These are phyloP conservation scores for Ptychodera flava DNA, from an alignment of 35 echinoderm and acorn worm species.

Conservation along the genomic window DNA sequence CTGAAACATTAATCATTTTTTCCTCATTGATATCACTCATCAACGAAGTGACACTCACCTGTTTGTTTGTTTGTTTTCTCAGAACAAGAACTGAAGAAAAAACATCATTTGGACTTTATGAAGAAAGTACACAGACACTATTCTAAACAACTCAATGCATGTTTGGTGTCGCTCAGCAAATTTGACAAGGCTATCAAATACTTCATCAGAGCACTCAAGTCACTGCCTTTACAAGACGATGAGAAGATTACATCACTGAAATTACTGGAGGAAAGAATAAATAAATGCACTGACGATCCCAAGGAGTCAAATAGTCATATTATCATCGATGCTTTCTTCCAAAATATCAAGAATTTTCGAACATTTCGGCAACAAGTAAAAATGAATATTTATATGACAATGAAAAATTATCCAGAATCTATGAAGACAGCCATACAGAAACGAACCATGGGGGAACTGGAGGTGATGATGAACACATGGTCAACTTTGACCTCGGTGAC, in stretches of 20 bases:
- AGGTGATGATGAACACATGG: constrained; percentile 72
- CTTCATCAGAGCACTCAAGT: constrained; percentile 61
- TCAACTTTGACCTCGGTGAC: constrained; percentile 37
- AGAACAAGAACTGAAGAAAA: background rate
- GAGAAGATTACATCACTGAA: background rate
- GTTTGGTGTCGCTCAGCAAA: constrained; percentile 62
- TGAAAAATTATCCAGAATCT: constrained; percentile 45
- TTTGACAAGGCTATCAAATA: constrained; percentile 70
- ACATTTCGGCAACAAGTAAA: constrained; percentile 73
- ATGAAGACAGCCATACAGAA: constrained; percentile 37
- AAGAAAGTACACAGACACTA: constrained; percentile 62
- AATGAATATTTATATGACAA: constrained; percentile 61
- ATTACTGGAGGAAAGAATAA: background rate
- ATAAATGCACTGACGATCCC: background rate
- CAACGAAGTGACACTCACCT: too few relatives aligned
- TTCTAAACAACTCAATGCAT: constrained; percentile 51
- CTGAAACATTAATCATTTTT: too few relatives aligned
- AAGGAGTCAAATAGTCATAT: background rate
- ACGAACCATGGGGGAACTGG: constrained; percentile 64
- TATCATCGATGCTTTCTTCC: constrained; percentile 37
- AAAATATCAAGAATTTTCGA: constrained; percentile 86
- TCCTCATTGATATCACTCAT: too few relatives aligned
- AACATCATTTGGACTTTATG: background rate
- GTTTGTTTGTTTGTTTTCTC: background rate
- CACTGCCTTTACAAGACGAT: constrained; percentile 7